A percentile compares a stretch with the other conserved stretches of the same genome.
phyloP scores from a whole-genome alignment of 2,797 vertebrate genomes.

The Thaleichthys pacificus region DNA sequence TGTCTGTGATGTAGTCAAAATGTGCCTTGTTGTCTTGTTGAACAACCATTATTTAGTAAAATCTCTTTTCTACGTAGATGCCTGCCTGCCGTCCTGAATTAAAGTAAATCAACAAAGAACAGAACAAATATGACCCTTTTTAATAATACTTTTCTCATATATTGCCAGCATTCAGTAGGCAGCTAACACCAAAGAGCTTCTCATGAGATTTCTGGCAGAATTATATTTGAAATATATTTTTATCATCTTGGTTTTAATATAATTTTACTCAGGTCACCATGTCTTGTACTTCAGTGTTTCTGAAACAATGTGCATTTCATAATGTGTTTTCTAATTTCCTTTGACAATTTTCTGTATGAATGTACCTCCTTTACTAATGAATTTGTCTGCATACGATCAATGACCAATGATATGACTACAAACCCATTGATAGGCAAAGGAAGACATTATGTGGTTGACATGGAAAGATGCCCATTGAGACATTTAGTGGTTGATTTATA shows the following conservation, averaged over 20 bases:
- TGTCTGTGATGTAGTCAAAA: constrained; percentile 7
- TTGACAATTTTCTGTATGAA: too few relatives aligned
- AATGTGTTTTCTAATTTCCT: background rate
- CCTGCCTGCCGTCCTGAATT: background rate
- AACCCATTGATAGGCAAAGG: background rate
- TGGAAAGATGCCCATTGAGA: background rate
- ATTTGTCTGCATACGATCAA: background rate
- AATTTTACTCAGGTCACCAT: constrained; percentile 1
- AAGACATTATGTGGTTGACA: constrained; percentile 5
- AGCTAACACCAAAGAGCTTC: constrained; percentile 9
- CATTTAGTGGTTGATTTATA: background rate
- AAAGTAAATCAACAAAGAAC: too few relatives aligned
- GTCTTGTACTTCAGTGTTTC: background rate
- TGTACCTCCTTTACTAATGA: background rate
- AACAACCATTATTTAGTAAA: background rate
- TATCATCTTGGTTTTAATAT: background rate
- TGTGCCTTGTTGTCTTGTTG: constrained; percentile 31
- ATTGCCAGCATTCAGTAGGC: too few relatives aligned
- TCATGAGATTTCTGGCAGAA: background rate
- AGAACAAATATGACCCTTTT: background rate
- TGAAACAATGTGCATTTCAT: constrained; percentile 16
- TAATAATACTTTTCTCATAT: too few relatives aligned
- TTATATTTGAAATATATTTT: background rate
- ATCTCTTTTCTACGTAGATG: background rate
- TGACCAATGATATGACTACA: constrained; percentile 1